Percentiles rank a stretch among this genome's conserved stretches.
Conservation (phyloP, 2,888 invertebrate genomes). For the Clusia tigrina region DNA sequence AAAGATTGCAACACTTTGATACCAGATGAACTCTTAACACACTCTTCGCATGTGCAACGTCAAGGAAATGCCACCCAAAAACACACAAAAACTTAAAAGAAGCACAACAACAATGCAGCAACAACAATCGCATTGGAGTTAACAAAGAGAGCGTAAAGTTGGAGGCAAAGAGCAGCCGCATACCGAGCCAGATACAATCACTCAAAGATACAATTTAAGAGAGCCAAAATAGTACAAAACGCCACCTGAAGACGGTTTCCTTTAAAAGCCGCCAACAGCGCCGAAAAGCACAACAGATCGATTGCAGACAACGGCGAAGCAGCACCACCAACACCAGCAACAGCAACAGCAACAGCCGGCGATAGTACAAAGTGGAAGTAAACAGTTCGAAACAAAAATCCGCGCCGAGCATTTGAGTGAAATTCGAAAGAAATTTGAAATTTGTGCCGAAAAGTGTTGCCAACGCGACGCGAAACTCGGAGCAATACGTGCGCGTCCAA, state of each 20-base stretch:
- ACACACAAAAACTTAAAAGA: constrained; percentile 10
- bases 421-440: constrained; percentile 38
- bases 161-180: neutral
- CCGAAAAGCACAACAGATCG: constrained; percentile 46
- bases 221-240: constrained; percentile 21
- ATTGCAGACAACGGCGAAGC: constrained; percentile 49
- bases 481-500: constrained; percentile 12
- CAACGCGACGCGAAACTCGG: constrained; percentile 38
- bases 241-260: constrained; percentile 44
- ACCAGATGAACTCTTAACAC: constrained; percentile 28
- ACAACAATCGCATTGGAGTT: too few species aligned
- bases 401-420: constrained; percentile 38
- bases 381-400: too few species aligned
- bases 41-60: constrained; percentile 24
- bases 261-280: constrained; percentile 50
- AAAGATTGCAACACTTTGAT: constrained; percentile 37
- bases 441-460: constrained; percentile 36
- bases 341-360: constrained; percentile 9
- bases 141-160: constrained; percentile 9
- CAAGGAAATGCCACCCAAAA: constrained; percentile 27
- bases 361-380: too few species aligned
- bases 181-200: constrained; percentile 18
- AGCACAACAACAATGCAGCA: constrained; percentile 33
- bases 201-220: constrained; percentile 13
- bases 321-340: constrained; percentile 35